Conservation (phyloP, 2,888 invertebrate genomes). For the Diaphora mendica region DNA sequence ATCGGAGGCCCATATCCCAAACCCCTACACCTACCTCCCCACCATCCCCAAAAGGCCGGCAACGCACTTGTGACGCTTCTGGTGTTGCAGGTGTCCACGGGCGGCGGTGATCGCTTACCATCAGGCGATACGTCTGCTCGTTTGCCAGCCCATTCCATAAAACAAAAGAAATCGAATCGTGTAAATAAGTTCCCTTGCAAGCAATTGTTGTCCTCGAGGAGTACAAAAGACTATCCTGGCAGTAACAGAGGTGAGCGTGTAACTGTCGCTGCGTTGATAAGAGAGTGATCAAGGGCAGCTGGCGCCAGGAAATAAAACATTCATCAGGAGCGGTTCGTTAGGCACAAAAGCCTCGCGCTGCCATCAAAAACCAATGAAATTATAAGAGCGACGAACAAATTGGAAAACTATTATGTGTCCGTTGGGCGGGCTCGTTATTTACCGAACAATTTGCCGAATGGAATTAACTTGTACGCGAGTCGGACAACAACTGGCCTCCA, state of each 20-base stretch:
- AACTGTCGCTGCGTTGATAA: neutral
- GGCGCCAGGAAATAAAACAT: slow-evolving; percentile 41
- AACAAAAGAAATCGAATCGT: too few relatives aligned
- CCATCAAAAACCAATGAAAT: slow-evolving; percentile 56
- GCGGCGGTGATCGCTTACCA: too few relatives aligned
- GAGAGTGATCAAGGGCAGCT: neutral
- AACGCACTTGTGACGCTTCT: too few relatives aligned
- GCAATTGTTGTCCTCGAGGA: neutral
- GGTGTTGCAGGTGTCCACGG: too few relatives aligned
- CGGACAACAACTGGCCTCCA: slow-evolving; percentile 41
- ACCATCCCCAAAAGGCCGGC: too few relatives aligned
- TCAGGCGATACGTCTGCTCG: too few relatives aligned
- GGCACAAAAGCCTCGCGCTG: slow-evolving; percentile 44
- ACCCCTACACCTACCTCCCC: too few relatives aligned
- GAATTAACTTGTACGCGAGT: slow-evolving; percentile 49
- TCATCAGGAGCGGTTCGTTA: slow-evolving; percentile 51
- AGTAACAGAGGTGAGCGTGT: neutral
- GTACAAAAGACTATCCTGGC: neutral
- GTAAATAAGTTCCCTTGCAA: neutral
- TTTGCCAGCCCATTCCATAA: too few relatives aligned
- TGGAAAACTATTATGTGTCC: slow-evolving; percentile 55
- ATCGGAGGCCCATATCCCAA: too few relatives aligned
- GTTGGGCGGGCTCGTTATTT: slow-evolving; percentile 48
- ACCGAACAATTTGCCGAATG: slow-evolving; percentile 51
- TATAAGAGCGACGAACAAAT: slow-evolving; percentile 51